Evolutionary conservation across 1,140 invertebrate species (phyloP).

Genomic region (Palaemon carinicauda): DNA sequence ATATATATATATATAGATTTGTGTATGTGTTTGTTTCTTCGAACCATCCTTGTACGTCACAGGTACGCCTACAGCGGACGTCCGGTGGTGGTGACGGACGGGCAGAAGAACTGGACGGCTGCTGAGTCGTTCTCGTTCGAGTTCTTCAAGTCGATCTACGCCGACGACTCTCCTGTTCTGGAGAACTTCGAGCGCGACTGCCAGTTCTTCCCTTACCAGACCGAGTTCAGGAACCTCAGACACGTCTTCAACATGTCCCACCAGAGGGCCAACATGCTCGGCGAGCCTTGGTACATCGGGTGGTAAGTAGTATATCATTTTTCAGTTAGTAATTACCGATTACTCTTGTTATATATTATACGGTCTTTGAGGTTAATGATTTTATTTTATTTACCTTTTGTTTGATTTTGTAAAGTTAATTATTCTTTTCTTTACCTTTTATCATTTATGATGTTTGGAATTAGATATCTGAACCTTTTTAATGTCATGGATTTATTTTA

Average conservation of each 20-base stretch:
- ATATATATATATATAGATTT: no score
- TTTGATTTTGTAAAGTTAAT: no score
- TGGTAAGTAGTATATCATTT: no score
- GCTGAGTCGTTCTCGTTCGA: slow-evolving; percentile 64
- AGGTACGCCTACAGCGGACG: slow-evolving; percentile 63
- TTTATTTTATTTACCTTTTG: no score
- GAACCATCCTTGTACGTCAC: background rate
- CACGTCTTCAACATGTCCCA: slow-evolving; percentile 83
- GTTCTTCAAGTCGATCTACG: slow-evolving; percentile 63
- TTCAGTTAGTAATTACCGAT: no score
- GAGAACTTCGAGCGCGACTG: slow-evolving; percentile 61
- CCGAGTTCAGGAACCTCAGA: slow-evolving; percentile 77
- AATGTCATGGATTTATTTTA: no score
- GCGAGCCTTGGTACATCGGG: slow-evolving; percentile 84
- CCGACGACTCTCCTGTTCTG: background rate
- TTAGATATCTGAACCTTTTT: no score
- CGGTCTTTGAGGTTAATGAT: no score
- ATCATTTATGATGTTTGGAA: no score
- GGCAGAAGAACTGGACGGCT: slow-evolving; percentile 64
- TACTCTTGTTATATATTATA: no score
- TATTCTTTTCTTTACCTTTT: no score
- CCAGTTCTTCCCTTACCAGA: slow-evolving; percentile 69
- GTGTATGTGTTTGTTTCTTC: no score
- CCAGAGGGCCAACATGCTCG: slow-evolving; percentile 72
- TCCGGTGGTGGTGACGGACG: slow-evolving; percentile 64